A percentile compares a stretch with the other conserved stretches of the same genome.
These are phyloP conservation scores for Embidobia sp. DNA, from an alignment of 2,888 invertebrate species.

Conservation along the genomic window DNA sequence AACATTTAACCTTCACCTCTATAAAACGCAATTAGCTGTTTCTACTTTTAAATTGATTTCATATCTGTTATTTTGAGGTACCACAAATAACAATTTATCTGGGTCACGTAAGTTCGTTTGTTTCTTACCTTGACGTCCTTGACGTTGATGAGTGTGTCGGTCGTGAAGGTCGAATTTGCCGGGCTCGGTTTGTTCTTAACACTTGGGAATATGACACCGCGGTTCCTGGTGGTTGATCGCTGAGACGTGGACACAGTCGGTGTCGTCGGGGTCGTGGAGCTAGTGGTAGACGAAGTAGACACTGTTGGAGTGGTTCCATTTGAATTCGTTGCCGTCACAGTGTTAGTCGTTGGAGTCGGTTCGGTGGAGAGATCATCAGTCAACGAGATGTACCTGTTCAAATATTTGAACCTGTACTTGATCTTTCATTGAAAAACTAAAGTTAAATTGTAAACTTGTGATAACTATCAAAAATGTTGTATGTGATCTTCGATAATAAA, in stretches of 20 bases:
- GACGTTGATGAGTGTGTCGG: slow-evolving; percentile 88
- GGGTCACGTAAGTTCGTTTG: slow-evolving; percentile 39
- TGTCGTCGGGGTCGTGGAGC: slow-evolving; percentile 67
- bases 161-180: slow-evolving; percentile 91
- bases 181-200: slow-evolving; percentile 94
- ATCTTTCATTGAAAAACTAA: too few relatives aligned
- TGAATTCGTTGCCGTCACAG: slow-evolving; percentile 29
- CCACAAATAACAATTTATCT: slow-evolving; percentile 15
- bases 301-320: slow-evolving; percentile 8
- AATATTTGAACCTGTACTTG: not conserved
- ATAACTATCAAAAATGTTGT: too few relatives aligned
- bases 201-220: slow-evolving; percentile 94
- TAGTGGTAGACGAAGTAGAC: slow-evolving; percentile 52
- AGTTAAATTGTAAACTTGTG: too few relatives aligned
- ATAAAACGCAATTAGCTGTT: too few relatives aligned
- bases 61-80: slow-evolving; percentile 20
- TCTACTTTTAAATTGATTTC: too few relatives aligned
- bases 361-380: slow-evolving; percentile 75
- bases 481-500: too few relatives aligned
- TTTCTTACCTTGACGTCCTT: slow-evolving; percentile 91
- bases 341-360: slow-evolving; percentile 79
- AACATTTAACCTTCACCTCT: too few relatives aligned
- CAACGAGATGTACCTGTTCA: slow-evolving; percentile 72
- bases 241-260: slow-evolving; percentile 73
- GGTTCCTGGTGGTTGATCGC: slow-evolving; percentile 85